Conservation (phyloP, 35 echinoderm and acorn worm genomes). For the Apostichopus japonicus region DNA sequence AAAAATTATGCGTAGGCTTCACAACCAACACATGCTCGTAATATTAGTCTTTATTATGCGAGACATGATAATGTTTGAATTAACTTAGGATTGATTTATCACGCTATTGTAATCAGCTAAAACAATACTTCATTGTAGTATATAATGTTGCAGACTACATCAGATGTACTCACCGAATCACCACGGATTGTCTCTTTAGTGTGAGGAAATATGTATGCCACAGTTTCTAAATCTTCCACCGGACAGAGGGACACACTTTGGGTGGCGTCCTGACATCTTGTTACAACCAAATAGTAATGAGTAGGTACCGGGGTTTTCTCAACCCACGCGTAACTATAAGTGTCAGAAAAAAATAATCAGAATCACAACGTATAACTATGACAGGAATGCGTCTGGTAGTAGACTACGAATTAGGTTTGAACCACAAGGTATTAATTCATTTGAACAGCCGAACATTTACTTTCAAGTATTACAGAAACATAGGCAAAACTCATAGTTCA, state of each 20-base stretch:
- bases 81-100: not conserved
- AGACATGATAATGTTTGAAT: not conserved
- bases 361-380: not conserved
- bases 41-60: too few relatives aligned
- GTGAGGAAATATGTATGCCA: constrained; percentile 48
- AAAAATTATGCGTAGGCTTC: too few relatives aligned
- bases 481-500: too few relatives aligned
- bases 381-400: too few relatives aligned
- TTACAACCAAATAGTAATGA: constrained; percentile 37
- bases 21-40: too few relatives aligned
- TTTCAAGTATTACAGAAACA: too few relatives aligned
- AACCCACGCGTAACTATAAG: constrained; percentile 42
- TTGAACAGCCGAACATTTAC: too few relatives aligned
- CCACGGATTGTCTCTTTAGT: constrained; percentile 8
- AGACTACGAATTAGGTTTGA: too few relatives aligned
- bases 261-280: not conserved
- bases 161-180: constrained; percentile 21
- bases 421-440: too few relatives aligned
- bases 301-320: constrained; percentile 40
- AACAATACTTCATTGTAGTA: not conserved
- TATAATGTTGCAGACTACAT: too few relatives aligned
- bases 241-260: not conserved
- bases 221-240: not conserved
- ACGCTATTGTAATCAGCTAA: not conserved
- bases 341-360: not conserved